phyloP scores from a whole-genome alignment of 1,140 invertebrate genomes.

The Drosophila willistoni region DNA sequence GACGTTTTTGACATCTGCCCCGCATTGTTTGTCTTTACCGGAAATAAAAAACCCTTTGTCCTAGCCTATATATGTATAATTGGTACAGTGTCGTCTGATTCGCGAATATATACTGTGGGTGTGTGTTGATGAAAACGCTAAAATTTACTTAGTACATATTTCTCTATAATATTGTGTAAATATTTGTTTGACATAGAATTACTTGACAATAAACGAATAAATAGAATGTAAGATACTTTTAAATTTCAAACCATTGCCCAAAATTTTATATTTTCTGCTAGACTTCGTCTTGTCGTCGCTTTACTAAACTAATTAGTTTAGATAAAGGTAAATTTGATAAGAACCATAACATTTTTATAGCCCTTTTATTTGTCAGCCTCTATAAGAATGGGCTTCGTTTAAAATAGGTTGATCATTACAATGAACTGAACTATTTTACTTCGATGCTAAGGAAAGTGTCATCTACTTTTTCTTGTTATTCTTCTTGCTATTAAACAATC shows the following conservation, averaged over 20 bases:
- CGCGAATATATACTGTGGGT: not conserved
- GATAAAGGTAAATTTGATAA: too few relatives aligned
- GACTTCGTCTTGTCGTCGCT: too few relatives aligned
- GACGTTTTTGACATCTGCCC: conserved; percentile 18
- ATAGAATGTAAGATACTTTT: not conserved
- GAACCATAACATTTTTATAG: not conserved
- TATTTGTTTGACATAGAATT: not conserved
- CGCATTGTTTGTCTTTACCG: conserved; percentile 12
- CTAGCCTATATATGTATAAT: not conserved
- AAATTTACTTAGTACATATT: conserved; percentile 1
- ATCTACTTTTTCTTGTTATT: too few relatives aligned
- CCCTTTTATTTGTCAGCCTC: too few relatives aligned
- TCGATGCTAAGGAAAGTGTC: too few relatives aligned
- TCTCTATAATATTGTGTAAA: not conserved
- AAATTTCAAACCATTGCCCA: not conserved
- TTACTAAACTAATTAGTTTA: too few relatives aligned
- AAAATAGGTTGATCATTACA: too few relatives aligned
- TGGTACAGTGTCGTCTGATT: conserved; percentile 4
- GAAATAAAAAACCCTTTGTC: not conserved
- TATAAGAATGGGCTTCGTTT: not conserved
- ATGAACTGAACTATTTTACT: too few relatives aligned
- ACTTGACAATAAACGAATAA: not conserved
- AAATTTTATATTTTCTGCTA: too few relatives aligned
- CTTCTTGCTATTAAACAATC: too few relatives aligned
- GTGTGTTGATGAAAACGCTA: not conserved